Percentiles rank a stretch among this genome's conserved stretches.
Conservation (phyloP, 2,113 vertebrate genomes). For the Pica pica region DNA sequence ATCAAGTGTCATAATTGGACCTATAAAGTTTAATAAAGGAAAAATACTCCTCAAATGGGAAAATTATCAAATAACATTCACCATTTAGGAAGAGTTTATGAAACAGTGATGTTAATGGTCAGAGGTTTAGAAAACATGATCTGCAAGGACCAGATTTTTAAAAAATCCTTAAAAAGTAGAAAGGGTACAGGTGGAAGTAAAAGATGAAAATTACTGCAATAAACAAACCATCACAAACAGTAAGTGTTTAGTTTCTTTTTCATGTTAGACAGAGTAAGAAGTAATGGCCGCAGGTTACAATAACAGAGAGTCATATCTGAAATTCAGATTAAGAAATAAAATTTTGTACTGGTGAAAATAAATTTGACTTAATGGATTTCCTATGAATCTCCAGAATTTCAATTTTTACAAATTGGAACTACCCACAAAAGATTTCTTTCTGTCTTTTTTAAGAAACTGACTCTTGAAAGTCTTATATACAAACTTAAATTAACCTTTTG, state of each 20-base stretch:
- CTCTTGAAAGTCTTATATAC: background rate
- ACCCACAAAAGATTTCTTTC: background rate
- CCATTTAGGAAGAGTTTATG: background rate
- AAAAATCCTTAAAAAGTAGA: background rate
- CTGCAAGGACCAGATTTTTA: background rate
- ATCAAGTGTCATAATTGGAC: background rate
- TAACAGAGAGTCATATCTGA: background rate
- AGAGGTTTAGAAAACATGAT: background rate
- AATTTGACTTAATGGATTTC: background rate
- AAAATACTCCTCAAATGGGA: background rate
- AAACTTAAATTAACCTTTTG: background rate
- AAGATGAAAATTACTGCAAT: background rate
- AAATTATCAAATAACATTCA: background rate
- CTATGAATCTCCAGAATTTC: background rate
- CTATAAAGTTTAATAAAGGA: background rate
- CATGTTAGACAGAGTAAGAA: background rate
- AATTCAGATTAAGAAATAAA: background rate
- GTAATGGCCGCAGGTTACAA: background rate
- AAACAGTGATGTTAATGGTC: background rate
- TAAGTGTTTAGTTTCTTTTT: background rate
- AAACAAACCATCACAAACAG: background rate
- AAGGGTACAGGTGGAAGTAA: background rate
- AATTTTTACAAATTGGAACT: background rate
- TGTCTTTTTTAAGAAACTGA: background rate
- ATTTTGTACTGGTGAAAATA: background rate